These are phyloP conservation scores for Ptychodera flava DNA, from an alignment of 35 echinoderm and acorn worm genomes.

Conservation along the genomic window DNA sequence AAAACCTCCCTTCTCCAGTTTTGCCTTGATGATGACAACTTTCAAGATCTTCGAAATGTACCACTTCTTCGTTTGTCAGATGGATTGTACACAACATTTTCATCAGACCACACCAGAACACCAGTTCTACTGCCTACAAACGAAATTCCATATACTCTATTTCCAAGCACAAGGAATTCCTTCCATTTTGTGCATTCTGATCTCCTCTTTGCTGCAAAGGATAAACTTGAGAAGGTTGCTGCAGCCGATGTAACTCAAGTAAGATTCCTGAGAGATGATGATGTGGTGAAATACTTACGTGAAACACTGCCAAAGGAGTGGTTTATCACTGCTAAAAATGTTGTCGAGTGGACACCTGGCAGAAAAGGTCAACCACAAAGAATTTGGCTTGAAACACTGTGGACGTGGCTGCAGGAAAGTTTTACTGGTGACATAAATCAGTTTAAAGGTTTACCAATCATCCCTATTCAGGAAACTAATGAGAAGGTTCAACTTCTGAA, in stretches of 20 bases:
- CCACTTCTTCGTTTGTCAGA: constrained; percentile 36
- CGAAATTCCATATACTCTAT: not conserved
- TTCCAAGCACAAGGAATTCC: not conserved
- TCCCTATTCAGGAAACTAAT: not conserved
- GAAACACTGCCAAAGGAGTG: not conserved
- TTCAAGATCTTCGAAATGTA: constrained; percentile 20
- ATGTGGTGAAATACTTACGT: not conserved
- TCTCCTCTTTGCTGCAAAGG: not conserved
- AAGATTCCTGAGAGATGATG: not conserved
- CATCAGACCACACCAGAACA: not conserved
- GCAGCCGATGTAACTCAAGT: not conserved
- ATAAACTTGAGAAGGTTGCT: not conserved
- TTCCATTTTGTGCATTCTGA: not conserved
- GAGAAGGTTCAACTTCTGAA: not conserved
- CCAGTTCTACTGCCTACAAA: not conserved
- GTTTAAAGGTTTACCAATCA: not conserved
- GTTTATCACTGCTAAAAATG: not conserved
- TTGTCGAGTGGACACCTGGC: not conserved
- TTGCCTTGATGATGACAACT: not conserved
- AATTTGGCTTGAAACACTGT: not conserved
- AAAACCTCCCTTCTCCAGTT: constrained; percentile 61
- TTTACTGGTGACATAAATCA: not conserved
- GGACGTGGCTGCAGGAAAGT: not conserved
- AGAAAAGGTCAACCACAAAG: not conserved
- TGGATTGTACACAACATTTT: constrained; percentile 20